A percentile compares a stretch with the other conserved stretches of the same genome.
Conservation (phyloP, 2,888 invertebrate genomes). For the Argyresthia goedartella region DNA sequence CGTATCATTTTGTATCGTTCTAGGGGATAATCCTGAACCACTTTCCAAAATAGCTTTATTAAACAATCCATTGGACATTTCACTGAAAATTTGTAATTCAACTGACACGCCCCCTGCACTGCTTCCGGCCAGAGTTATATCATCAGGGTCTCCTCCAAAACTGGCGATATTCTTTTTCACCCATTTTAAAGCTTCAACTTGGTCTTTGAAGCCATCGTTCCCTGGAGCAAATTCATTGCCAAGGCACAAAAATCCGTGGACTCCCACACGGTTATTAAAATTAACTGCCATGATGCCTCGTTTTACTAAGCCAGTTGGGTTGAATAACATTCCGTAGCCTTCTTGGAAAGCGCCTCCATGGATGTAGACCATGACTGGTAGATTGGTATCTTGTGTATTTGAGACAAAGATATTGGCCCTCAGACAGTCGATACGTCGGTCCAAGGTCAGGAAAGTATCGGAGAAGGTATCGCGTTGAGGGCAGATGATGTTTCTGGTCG, state of each 20-base stretch:
- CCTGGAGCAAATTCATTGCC: constrained; percentile 3
- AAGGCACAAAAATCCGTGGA: constrained; percentile 5
- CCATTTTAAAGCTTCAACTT: constrained; percentile 4
- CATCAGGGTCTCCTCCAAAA: constrained; percentile 7
- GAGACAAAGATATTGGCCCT: constrained; percentile 6
- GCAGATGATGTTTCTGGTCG: constrained; percentile 6
- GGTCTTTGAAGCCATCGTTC: constrained; percentile 5
- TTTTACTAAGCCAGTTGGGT: neutral
- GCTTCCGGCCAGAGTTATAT: neutral
- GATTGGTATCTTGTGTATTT: neutral
- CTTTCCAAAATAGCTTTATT: constrained; percentile 2
- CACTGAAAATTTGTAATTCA: neutral
- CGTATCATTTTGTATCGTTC: too few relatives aligned
- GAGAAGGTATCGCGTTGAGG: constrained; percentile 3
- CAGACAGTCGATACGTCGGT: constrained; percentile 4
- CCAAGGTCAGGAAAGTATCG: neutral
- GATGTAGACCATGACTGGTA: constrained; percentile 3
- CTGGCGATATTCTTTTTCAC: neutral
- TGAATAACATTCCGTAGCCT: neutral
- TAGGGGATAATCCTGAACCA: neutral
- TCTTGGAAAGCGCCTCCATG: constrained; percentile 3
- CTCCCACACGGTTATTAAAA: constrained; percentile 7
- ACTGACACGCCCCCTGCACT: constrained; percentile 3
- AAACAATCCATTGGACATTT: constrained; percentile 1
- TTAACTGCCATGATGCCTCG: constrained; percentile 1